Conservation (phyloP, 2,888 invertebrate species). For the Tenthredo notha region DNA sequence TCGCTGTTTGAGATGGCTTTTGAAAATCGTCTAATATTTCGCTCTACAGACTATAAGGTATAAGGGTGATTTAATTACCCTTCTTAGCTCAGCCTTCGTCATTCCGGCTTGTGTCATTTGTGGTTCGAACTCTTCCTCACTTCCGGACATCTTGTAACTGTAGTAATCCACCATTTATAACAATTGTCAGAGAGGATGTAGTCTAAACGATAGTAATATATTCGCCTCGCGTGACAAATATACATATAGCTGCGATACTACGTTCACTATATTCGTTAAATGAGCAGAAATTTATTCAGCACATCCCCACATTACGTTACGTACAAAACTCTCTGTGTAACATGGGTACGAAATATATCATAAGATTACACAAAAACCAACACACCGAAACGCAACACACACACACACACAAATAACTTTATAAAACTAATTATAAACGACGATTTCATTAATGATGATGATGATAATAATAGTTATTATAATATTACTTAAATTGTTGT, state of each 20-base stretch:
- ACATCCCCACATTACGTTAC: neutral
- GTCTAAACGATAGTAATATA: neutral
- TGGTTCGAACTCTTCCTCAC: slow-evolving; percentile 79
- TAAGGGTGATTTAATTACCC: slow-evolving; percentile 78
- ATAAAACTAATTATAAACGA: neutral
- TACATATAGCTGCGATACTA: neutral
- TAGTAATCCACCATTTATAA: slow-evolving; percentile 75
- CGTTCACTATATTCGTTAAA: neutral
- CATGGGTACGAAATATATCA: neutral
- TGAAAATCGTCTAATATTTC: neutral
- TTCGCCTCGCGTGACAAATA: neutral
- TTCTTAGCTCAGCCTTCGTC: slow-evolving; percentile 86
- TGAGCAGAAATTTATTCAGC: slow-evolving; percentile 4
- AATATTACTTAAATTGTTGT: neutral
- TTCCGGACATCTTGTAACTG: slow-evolving; percentile 76
- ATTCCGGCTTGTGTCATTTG: slow-evolving; percentile 79
- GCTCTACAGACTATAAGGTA: neutral
- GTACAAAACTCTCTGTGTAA: neutral
- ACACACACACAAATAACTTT: slow-evolving; percentile 12
- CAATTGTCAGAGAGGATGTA: slow-evolving; percentile 32
- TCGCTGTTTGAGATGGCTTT: neutral
- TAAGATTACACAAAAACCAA: neutral
- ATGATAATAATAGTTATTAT: neutral
- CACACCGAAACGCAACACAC: neutral
- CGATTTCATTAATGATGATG: neutral